phyloP scores from a whole-genome alignment of 2,113 vertebrate genomes.

The Stercorarius parasiticus region DNA sequence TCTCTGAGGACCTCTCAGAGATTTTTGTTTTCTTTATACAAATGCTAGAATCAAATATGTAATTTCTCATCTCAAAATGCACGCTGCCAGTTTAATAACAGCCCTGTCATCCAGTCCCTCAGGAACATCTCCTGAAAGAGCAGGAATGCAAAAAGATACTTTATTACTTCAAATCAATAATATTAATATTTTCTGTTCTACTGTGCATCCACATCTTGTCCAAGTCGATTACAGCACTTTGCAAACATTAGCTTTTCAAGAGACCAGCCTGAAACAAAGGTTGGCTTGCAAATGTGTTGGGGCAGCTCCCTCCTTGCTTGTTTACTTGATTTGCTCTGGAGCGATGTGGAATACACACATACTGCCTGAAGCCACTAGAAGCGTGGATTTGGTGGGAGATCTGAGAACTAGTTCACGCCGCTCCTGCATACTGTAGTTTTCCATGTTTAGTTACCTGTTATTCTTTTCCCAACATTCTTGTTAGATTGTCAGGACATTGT shows the following conservation, averaged over 20 bases:
- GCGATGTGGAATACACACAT: not conserved
- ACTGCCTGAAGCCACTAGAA: not conserved
- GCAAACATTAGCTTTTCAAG: not conserved
- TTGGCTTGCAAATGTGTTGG: not conserved
- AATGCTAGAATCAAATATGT: not conserved
- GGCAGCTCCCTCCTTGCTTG: not conserved
- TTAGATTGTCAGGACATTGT: not conserved
- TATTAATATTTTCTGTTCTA: not conserved
- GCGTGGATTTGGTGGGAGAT: not conserved
- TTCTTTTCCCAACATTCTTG: not conserved
- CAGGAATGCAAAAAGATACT: not conserved
- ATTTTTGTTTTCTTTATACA: slow-evolving; percentile 30
- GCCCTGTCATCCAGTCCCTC: slow-evolving; percentile 4
- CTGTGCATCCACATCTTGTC: not conserved
- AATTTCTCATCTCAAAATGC: slow-evolving; percentile 22
- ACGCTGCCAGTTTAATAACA: slow-evolving; percentile 54
- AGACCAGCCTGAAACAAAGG: not conserved
- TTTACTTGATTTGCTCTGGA: not conserved
- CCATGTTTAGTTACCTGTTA: not conserved
- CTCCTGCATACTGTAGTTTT: not conserved
- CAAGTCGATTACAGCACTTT: not conserved
- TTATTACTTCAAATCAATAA: slow-evolving; percentile 43
- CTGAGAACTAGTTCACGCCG: rapidly evolving
- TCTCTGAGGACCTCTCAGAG: not conserved
- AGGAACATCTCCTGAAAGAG: slow-evolving; percentile 14